Conservation (phyloP, 2,113 vertebrate genomes). For the Theristicus caerulescens region DNA sequence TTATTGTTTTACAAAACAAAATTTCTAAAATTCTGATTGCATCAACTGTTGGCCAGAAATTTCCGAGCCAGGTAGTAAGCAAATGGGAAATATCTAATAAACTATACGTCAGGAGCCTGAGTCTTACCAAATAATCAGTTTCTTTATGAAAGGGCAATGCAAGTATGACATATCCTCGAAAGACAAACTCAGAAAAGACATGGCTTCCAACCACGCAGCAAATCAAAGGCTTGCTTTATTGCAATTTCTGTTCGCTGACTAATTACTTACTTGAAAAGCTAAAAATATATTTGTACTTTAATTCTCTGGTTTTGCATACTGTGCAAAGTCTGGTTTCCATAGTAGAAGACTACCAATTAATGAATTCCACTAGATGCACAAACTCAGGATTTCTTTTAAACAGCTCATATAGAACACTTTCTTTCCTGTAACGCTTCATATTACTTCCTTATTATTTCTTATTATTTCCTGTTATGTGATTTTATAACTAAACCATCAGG, state of each 20-base stretch:
- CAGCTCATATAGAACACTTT: background rate
- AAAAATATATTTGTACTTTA: background rate
- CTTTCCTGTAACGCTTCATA: constrained; percentile 20
- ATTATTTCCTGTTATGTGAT: constrained; percentile 37
- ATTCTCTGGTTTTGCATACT: background rate
- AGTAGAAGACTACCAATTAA: background rate
- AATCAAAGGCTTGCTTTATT: background rate
- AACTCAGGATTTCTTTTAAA: background rate
- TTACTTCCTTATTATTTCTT: constrained; percentile 36
- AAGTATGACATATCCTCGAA: background rate
- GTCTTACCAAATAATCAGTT: background rate
- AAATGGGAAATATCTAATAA: background rate
- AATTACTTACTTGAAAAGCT: background rate
- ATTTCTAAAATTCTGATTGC: background rate
- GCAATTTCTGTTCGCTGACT: background rate
- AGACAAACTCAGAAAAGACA: background rate
- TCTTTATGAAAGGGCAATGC: background rate
- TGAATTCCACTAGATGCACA: background rate
- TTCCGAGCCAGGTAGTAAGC: background rate
- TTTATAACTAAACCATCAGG: constrained; percentile 30
- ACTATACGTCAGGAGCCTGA: background rate
- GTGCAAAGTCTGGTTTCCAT: background rate
- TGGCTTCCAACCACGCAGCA: background rate
- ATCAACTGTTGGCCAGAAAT: background rate
- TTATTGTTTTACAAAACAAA: background rate